Evolutionary conservation across 2,888 invertebrate species (phyloP), one percentile per base, ranked within the genome.

Genomic region (Mayetiola destructor): DNA sequence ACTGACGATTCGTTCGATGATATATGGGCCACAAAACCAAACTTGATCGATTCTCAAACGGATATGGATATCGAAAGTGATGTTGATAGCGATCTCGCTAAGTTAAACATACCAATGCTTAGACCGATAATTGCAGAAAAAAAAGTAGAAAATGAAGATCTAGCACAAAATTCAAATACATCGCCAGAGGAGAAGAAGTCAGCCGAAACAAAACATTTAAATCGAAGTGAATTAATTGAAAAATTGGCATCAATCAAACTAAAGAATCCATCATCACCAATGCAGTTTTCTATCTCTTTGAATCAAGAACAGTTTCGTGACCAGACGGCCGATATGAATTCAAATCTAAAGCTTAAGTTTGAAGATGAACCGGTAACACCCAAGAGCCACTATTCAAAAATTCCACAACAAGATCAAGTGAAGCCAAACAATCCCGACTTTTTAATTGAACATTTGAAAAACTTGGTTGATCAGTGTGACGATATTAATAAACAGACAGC

Each of bases 61-160:
- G 53, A 53, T 27, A 18, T 53, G 5, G 53, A 53, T 20, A 2
- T 53, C 20, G 53, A 53, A 4, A 52, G 48, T 32, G 53, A 53
- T 20, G 30, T 53, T 6, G 53, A 53, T 20, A 53, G 9, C 30
- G 53, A 53, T 53, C 29, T 53, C 12, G 53, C 29, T 1, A 53
- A 53, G 12, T 20, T 53, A 20, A 53, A 53, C 20, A 53, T 53
- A 30, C 53, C 53, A 16, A 53, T 53, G 53, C 16, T 53, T 12
- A 53, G 30, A 20, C 29, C 27, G 23, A 16, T 16, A 2, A 27
- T 3, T 5, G 2, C 23, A n/a, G 14, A 4, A 14, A 27, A n/a
- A 27, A 27, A 48, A 16, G 5, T 5, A 5, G 48, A 27, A 2
- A 27, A 48, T n/a, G n/a, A 9, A n/a, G 6, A n/a, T 6, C n/a